These are phyloP conservation scores for Sterrhoptilus dennistouni DNA, from an alignment of 2,113 vertebrate genomes.

Conservation along the genomic window DNA sequence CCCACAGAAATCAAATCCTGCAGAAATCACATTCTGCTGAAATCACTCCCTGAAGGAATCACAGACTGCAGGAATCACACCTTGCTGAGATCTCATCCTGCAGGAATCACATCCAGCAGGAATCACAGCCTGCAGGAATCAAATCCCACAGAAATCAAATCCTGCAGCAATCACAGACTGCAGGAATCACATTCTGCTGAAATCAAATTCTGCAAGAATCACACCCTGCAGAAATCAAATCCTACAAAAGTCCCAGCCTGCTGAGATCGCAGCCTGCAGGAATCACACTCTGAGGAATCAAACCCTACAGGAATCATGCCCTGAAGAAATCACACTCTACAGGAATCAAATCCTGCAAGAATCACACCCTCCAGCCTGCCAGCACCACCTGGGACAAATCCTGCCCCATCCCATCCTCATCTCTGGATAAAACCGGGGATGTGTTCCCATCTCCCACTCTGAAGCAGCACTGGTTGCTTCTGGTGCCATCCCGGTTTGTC, in stretches of 20 bases:
- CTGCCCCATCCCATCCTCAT: not conserved
- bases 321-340: not conserved
- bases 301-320: not conserved
- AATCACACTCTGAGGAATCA: not conserved
- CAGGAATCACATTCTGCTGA: not conserved
- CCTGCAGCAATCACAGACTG: not conserved
- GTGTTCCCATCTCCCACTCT: not conserved
- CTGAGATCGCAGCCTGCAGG: too few species aligned
- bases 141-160: accelerated
- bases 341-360: not conserved
- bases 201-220: not conserved
- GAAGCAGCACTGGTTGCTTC: not conserved
- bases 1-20: accelerated
- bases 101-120: not conserved
- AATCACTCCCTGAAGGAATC: not conserved
- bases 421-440: not conserved
- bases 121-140: not conserved
- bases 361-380: not conserved
- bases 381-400: not conserved
- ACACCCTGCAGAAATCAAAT: accelerated
- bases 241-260: not conserved
- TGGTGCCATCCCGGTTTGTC: not conserved
- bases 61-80: not conserved
- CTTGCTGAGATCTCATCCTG: too few species aligned
- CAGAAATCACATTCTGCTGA: not conserved